Evolutionary conservation across 2,888 invertebrate species (phyloP), one percentile per base, ranked within the genome.

Genomic region (Notodonta dromedarius): DNA sequence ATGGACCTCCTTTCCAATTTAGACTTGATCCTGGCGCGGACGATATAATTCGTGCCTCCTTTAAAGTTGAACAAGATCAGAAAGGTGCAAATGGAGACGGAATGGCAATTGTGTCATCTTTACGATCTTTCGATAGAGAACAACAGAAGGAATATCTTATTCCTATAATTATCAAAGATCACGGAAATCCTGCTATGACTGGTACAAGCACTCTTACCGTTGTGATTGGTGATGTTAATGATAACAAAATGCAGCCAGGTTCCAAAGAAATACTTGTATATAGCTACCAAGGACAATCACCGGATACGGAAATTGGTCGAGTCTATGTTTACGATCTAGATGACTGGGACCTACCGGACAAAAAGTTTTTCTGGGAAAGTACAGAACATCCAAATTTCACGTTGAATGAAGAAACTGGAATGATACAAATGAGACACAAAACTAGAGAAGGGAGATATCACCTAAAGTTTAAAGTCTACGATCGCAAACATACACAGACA

Each of bases 301-400:
- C 97, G 39, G 98, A 97, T 76, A 97, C 98, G 0, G 97, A 97
- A 87, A 97, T 99, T 69, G 99, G 99, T 46, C 95, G 98, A 67
- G 99, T 99, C 8, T 99, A 99, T 88, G 99, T 99, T 0, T 98
- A 98, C 83, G 99, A 99, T 91, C 94, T 98, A 70, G 99, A 99
- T 88, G 99, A 99, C 87, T 99, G 99, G 99, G 99, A 99, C 92
- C 93, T 99, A 69, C 98, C 97, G 0, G 99, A 99, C 87, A 99
- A 99, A 89, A 98, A 97, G 80, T 99, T 99, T 94, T 98, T 97
- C 84, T 98, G 98, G 98, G 98, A 98, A 83, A 95, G 95, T 55
- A 94, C 96, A 59, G 97, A 97, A 83, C 98, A 98, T 94, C 96
- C 97, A 0, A 95, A 96, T 74, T 98, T 98, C 86, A 97, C 96